Conservation (phyloP, 2,888 invertebrate species). For the Melinaea marsaeus region DNA sequence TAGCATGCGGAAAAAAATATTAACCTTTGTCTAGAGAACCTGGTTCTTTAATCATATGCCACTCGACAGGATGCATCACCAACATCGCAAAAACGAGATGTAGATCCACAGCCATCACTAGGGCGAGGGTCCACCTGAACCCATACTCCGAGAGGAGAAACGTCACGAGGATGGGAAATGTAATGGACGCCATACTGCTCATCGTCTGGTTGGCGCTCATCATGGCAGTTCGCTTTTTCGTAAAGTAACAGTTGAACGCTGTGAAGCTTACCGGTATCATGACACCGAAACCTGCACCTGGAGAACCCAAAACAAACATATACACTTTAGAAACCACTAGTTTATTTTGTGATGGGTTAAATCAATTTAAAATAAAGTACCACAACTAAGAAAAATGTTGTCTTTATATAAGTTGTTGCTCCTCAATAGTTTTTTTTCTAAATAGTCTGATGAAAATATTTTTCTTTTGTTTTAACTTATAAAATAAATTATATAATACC, state of each 20-base stretch:
- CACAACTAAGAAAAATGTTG: too few relatives aligned
- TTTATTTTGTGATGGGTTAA: too few relatives aligned
- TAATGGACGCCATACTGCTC: constrained; percentile 82
- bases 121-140: constrained; percentile 82
- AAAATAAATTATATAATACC: constrained; percentile 52
- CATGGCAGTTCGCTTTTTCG: constrained; percentile 82
- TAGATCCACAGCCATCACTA: constrained; percentile 82
- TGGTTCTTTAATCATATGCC: constrained; percentile 76
- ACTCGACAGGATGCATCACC: constrained; percentile 85
- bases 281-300: constrained; percentile 84
- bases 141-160: constrained; percentile 80
- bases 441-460: neutral
- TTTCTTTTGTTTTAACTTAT: neutral
- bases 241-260: constrained; percentile 86
- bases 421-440: too few relatives aligned
- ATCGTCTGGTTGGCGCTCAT: constrained; percentile 86
- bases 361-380: too few relatives aligned
- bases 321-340: too few relatives aligned
- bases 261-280: constrained; percentile 85
- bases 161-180: constrained; percentile 82
- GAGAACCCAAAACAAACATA: constrained; percentile 23
- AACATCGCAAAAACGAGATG: constrained; percentile 83
- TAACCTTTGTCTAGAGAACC: constrained; percentile 42
- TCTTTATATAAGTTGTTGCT: too few relatives aligned
- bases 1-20: constrained; percentile 13